These are phyloP conservation scores for Trigoniulus corallinus DNA, from an alignment of 1,140 invertebrate species.

Conservation along the genomic window DNA sequence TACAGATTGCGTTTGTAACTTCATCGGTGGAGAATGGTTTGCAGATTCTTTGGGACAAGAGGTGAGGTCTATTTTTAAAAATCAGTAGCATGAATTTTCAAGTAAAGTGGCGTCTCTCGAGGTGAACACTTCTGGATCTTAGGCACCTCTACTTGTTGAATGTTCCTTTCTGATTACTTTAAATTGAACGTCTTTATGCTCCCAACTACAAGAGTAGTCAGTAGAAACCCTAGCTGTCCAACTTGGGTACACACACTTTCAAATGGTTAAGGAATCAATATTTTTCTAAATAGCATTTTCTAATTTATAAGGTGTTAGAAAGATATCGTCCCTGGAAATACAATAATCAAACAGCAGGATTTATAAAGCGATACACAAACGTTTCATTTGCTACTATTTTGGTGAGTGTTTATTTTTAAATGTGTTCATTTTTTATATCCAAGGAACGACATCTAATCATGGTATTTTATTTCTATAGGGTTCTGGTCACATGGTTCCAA, in stretches of 20 bases:
- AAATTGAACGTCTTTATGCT: no score
- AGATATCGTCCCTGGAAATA: conserved; percentile 14
- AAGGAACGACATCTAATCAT: not conserved
- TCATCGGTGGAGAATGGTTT: conserved; percentile 35
- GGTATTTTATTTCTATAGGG: conserved; percentile 19
- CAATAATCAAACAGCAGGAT: conserved; percentile 26
- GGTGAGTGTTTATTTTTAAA: conserved; percentile 14
- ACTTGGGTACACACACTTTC: no score
- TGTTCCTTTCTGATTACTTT: no score
- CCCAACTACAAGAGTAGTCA: no score
- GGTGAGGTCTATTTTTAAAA: no score
- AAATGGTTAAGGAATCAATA: no score
- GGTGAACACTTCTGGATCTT: no score
- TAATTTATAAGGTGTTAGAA: not conserved
- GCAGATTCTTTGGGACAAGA: conserved; percentile 15
- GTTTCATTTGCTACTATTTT: conserved; percentile 25
- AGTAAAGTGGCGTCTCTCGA: no score
- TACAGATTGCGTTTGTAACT: conserved; percentile 39
- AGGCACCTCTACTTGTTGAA: no score
- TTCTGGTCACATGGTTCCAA: conserved; percentile 38
- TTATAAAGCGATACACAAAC: conserved; percentile 23
- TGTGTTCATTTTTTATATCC: not conserved
- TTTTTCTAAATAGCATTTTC: no score
- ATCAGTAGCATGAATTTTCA: no score
- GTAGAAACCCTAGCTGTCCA: no score